Base-by-base conservation (phyloP, 2,888 invertebrate species). In the Drosophila rellima region DNA sequence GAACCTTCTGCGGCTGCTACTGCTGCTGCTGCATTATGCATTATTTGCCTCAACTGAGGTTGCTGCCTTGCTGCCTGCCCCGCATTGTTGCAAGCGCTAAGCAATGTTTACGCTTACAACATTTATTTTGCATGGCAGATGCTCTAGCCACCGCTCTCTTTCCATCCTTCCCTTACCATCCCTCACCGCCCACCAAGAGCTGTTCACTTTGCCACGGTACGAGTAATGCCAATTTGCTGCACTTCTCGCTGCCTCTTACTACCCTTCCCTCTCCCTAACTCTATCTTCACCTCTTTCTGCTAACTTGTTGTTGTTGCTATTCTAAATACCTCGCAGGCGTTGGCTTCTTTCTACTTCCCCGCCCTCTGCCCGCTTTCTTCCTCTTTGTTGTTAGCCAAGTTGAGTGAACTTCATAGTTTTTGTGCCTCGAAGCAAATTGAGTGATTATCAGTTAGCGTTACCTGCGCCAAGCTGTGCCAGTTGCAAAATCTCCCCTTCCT, bases 371-470 rank as follows among this genome's bases (percentile, higher is more conserved):
- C 15, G 45, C 40, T 61, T 17, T 17, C 29, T 20, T 1, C 5
- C 37, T 23, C 13, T 48, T 35, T 68, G 20, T 47, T 47, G 44
- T 31, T 42, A 31, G 67, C 45, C 73, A 55, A 86, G 86, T 83
- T 80, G 86, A 88, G 70, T 82, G 75, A 88, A 83, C 85, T 74
- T 87, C 82, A 82, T 73, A 82, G 80, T 75, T 71, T 75, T 74
- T 78, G 73, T 78, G 84, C 81, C 85, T 63, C 51, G 50, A 33
- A 78, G 88, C 84, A 81, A 85, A 85, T 85, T 85, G 88, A 86
- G 89, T 88, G 89, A 88, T 85, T 85, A 85, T 88, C 84, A 85
- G 85, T 86, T 86, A 72, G 76, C 69, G 65, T 86, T 67, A 85
- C 87, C 87, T 84, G 64, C 54, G 50, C 61, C 45, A 59, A 71